Evolutionary conservation across 2,797 vertebrate genomes (phyloP), one percentile per base, ranked within the genome.

Genomic region (Sebastes elongatus): DNA sequence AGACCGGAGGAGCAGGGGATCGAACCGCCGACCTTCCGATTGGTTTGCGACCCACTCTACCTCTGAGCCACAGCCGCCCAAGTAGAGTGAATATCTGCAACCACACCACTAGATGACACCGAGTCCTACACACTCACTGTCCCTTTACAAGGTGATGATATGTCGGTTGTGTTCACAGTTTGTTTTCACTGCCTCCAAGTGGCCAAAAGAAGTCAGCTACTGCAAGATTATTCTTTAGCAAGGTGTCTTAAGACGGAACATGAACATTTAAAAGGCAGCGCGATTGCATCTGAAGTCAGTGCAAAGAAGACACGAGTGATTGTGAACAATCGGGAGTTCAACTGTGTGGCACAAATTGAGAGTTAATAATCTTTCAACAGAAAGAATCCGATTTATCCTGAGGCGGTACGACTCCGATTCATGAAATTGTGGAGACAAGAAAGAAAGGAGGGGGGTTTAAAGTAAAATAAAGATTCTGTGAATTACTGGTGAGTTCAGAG

Each of bases 1-100:
- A 0, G 38, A 42, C 0, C 0, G 14, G 38, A 42, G 0, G 14
- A 42, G 14, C 38, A 42, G 14, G 6, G 13, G 38, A 42, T 42
- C 14, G 38, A 0, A 42, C 38, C 38, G 14, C 14, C 5, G 0
- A 0, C 38, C 38, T 16, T 42, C 38, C 0, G 38, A 42, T 42
- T 42, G 14, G 38, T 42, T 42, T 16, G 38, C 38, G 14, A 42
- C 38, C 38, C 38, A 42, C 38, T 42, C 14, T 42, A 42, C 38
- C 38, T 42, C 38, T 42, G 14, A 42, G 14, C 38, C 38, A 42
- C 14, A 42, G 38, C 38, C 0, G 38, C 14, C 38, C 38, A 42
- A 42, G 13, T 42, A 42, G 38, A 42, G 13, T 16, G 38, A 42
- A 16, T 16, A 42, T 18, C 42, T 46, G 42, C 42, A 46, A 46